Evolutionary conservation across 2,888 invertebrate species (phyloP).

Genomic region (Volucella inanis): DNA sequence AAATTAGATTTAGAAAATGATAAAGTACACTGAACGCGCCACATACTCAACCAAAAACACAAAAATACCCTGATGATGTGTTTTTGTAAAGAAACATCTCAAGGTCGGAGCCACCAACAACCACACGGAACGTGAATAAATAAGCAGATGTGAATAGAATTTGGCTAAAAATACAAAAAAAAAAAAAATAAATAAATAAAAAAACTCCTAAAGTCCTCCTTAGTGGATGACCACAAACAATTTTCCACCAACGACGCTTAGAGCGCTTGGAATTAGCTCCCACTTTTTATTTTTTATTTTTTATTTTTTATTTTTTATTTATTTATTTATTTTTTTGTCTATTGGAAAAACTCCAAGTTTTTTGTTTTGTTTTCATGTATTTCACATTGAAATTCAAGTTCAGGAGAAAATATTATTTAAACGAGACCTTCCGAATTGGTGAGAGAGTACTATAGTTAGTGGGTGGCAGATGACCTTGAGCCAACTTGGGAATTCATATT

Average conservation of each 20-base stretch:
- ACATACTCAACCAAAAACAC: neutral
- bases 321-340: constrained; percentile 1
- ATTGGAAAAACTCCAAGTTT: constrained; percentile 19
- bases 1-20: constrained; percentile 26
- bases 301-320: constrained; percentile 6
- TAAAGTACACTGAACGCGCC: neutral
- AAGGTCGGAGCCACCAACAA: constrained; percentile 12
- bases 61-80: too few relatives aligned
- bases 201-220: neutral
- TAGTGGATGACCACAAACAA: constrained; percentile 33
- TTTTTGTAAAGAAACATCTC: constrained; percentile 21
- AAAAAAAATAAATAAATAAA: neutral
- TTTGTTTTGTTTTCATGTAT: constrained; percentile 1
- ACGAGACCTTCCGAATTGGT: neutral
- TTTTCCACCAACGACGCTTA: neutral
- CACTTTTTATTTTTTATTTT: neutral
- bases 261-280: neutral
- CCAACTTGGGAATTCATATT: neutral
- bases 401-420: constrained; percentile 13
- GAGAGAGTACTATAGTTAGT: neutral
- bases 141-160: constrained; percentile 12
- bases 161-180: constrained; percentile 5
- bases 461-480: constrained; percentile 19
- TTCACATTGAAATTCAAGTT: constrained; percentile 21
- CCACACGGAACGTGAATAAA: neutral